Conservation (phyloP, 2,797 vertebrate genomes). For the Gorsachius magnificus region DNA sequence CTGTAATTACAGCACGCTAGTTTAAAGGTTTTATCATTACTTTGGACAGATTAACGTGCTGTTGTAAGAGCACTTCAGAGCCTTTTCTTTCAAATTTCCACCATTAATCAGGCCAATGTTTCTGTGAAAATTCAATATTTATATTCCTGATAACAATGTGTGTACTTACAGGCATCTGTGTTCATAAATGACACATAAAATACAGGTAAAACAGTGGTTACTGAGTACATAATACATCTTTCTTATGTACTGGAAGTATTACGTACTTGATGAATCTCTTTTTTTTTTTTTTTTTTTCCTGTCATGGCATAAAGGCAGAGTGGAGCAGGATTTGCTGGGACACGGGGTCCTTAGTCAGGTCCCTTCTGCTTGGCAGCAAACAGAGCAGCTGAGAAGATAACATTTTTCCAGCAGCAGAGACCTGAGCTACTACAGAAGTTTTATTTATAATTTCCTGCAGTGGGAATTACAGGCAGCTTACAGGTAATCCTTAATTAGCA, state of each 20-base stretch:
- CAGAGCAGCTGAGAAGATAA: not conserved
- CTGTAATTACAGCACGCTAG: not conserved
- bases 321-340: not conserved
- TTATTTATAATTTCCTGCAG: not conserved
- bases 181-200: not conserved
- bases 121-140: not conserved
- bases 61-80: not conserved
- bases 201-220: not conserved
- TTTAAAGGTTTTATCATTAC: not conserved
- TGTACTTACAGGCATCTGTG: not conserved
- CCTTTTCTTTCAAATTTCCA: not conserved
- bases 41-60: not conserved
- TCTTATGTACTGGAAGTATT: not conserved
- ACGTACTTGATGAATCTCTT: not conserved
- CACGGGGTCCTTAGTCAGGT: not conserved
- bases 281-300: not conserved
- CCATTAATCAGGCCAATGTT: not conserved
- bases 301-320: not conserved
- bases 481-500: not conserved
- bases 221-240: not conserved
- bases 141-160: not conserved
- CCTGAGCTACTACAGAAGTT: not conserved
- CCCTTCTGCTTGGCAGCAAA: not conserved
- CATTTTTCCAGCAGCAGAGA: not conserved
- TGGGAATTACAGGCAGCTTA: not conserved